phyloP scores from a whole-genome alignment of 2,113 vertebrate species.

The Datnioides undecimradiatus region DNA sequence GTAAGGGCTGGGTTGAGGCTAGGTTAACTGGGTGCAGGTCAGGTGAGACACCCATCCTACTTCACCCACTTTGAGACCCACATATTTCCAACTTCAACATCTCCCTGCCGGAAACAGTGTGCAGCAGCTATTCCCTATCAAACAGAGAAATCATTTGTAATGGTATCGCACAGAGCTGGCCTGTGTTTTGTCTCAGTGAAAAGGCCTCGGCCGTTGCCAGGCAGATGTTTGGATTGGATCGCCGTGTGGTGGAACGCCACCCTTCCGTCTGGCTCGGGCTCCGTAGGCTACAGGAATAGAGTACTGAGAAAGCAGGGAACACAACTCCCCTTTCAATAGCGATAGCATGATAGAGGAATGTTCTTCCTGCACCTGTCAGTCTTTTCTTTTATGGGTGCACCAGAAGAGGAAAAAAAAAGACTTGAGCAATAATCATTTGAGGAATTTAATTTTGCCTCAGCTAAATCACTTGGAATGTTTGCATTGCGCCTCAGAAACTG shows the following conservation, averaged over 20 bases:
- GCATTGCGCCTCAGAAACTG: constrained; percentile 61
- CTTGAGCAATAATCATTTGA: constrained; percentile 73
- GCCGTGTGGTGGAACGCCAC: constrained; percentile 55
- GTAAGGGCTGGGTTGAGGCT: background rate
- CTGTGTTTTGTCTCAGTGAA: constrained; percentile 70
- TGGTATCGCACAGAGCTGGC: constrained; percentile 47
- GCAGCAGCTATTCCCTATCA: constrained; percentile 50
- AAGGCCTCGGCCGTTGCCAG: constrained; percentile 62
- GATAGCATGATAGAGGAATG: constrained; percentile 60
- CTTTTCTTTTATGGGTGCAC: constrained; percentile 64
- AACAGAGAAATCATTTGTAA: constrained; percentile 68
- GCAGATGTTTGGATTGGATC: constrained; percentile 77
- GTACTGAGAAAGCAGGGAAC: constrained; percentile 63
- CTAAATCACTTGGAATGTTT: constrained; percentile 74
- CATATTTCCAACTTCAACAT: constrained; percentile 1
- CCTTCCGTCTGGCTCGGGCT: constrained; percentile 70
- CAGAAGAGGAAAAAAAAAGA: constrained; percentile 26
- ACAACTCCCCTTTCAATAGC: constrained; percentile 63
- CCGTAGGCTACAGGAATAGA: constrained; percentile 68
- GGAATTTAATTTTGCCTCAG: constrained; percentile 75
- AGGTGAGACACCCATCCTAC: constrained; percentile 1
- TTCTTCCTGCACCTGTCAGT: constrained; percentile 70
- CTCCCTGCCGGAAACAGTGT: constrained; percentile 10
- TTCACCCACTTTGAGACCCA: background rate
- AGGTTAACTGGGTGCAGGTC: background rate